phyloP scores from a whole-genome alignment of 2,113 vertebrate genomes.

The Oreochromis niloticus region DNA sequence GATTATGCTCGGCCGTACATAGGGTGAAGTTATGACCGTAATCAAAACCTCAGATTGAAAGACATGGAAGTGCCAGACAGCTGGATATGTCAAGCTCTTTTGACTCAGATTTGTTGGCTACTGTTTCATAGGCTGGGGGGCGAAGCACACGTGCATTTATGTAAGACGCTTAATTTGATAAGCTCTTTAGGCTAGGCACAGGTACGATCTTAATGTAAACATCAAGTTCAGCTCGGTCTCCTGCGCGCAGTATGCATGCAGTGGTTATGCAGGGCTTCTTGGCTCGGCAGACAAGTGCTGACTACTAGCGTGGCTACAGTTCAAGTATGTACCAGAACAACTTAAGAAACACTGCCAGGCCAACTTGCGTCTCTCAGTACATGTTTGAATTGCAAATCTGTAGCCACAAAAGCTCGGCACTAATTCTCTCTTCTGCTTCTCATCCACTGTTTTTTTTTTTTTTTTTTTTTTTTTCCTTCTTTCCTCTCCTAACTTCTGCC shows the following conservation, averaged over 20 bases:
- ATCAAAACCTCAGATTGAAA: constrained; percentile 33
- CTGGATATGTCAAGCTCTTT: constrained; percentile 31
- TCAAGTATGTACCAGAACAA: constrained; percentile 39
- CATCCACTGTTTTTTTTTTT: constrained; percentile 38
- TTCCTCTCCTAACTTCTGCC: constrained; percentile 1
- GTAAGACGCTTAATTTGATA: constrained; percentile 17
- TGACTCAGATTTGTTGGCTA: neutral
- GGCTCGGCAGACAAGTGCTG: constrained; percentile 17
- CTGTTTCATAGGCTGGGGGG: neutral
- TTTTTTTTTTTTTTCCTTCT: neutral
- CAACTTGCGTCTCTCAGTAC: constrained; percentile 13
- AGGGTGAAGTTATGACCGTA: constrained; percentile 41
- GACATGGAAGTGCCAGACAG: neutral
- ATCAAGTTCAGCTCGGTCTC: neutral
- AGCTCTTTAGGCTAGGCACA: constrained; percentile 4
- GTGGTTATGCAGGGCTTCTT: constrained; percentile 1
- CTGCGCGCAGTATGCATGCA: neutral
- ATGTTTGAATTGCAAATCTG: constrained; percentile 48
- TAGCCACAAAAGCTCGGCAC: constrained; percentile 15
- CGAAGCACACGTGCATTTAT: neutral
- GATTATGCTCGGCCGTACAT: constrained; percentile 22
- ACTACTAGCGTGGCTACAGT: constrained; percentile 31
- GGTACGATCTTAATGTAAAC: constrained; percentile 3
- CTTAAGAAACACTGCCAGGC: constrained; percentile 36
- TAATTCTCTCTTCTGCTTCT: constrained; percentile 13